phyloP scores from a whole-genome alignment of 2,113 vertebrate genomes.

The Cichladusa arquata region DNA sequence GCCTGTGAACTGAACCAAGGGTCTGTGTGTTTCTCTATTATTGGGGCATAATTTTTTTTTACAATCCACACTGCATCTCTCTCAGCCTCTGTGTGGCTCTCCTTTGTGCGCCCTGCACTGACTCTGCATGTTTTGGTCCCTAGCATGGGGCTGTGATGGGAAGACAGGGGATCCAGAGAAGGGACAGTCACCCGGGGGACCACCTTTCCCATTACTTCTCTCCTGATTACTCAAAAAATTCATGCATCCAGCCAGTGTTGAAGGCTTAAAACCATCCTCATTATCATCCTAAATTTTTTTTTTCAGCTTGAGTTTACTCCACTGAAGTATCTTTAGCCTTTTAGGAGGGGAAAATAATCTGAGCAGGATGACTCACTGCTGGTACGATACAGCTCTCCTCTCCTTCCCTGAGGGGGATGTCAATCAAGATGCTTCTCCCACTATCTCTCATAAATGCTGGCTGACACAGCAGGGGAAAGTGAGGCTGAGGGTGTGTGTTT shows the following conservation, averaged over 20 bases:
- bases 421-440: not conserved
- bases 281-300: not conserved
- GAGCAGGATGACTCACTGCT: not conserved
- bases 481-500: rapidly evolving
- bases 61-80: not conserved
- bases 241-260: not conserved
- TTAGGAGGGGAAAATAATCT: not conserved
- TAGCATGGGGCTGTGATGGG: not conserved
- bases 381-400: not conserved
- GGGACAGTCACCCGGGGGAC: rapidly evolving
- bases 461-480: not conserved
- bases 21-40: constrained; percentile 55
- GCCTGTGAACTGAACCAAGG: constrained; percentile 45
- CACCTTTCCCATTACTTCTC: not conserved
- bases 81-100: not conserved
- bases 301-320: not conserved
- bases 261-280: not conserved
- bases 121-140: not conserved
- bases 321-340: not conserved
- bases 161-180: rapidly evolving
- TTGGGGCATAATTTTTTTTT: constrained; percentile 59
- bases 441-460: not conserved
- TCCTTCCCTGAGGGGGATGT: not conserved
- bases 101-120: not conserved
- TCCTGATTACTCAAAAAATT: not conserved